Evolutionary conservation across 1,140 invertebrate species (phyloP).

Genomic region (Tetramorium alpestre): DNA sequence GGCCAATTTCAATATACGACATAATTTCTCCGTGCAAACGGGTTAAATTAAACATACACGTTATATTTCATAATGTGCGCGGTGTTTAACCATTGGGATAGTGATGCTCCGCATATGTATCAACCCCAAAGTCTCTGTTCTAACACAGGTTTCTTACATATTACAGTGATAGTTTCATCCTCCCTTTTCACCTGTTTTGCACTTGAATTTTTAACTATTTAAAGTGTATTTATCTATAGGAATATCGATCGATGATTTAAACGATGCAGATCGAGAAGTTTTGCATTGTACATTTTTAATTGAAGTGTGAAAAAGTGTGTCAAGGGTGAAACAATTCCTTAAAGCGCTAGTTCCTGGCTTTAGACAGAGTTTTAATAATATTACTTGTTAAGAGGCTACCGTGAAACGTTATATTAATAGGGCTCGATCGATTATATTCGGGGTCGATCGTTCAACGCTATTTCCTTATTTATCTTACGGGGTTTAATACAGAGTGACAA

Average conservation of each 20-base stretch:
- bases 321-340: slow-evolving; percentile 58
- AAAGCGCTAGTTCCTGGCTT: slow-evolving; percentile 71
- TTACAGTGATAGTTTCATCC: slow-evolving; percentile 47
- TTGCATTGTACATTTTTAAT: slow-evolving; percentile 63
- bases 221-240: slow-evolving; percentile 48
- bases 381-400: slow-evolving; percentile 69
- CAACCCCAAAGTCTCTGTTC: slow-evolving; percentile 22
- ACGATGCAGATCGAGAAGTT: slow-evolving; percentile 41
- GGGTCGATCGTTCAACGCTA: slow-evolving; percentile 51
- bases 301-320: slow-evolving; percentile 46
- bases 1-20: slow-evolving; percentile 21
- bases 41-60: slow-evolving; percentile 24
- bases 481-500: slow-evolving; percentile 58
- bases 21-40: slow-evolving; percentile 10
- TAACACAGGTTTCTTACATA: slow-evolving; percentile 41
- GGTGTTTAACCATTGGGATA: slow-evolving; percentile 44
- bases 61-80: slow-evolving; percentile 12
- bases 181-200: slow-evolving; percentile 53
- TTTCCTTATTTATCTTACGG: slow-evolving; percentile 62
- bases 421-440: slow-evolving; percentile 61
- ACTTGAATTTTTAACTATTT: slow-evolving; percentile 32
- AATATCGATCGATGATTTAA: slow-evolving; percentile 17
- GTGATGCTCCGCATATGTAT: slow-evolving; percentile 28
- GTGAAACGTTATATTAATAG: slow-evolving; percentile 63
- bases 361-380: slow-evolving; percentile 52